These are phyloP conservation scores for Dendrophyllia cribrosa DNA, from an alignment of 64 coral and sea anemone genomes.

Conservation along the genomic window DNA sequence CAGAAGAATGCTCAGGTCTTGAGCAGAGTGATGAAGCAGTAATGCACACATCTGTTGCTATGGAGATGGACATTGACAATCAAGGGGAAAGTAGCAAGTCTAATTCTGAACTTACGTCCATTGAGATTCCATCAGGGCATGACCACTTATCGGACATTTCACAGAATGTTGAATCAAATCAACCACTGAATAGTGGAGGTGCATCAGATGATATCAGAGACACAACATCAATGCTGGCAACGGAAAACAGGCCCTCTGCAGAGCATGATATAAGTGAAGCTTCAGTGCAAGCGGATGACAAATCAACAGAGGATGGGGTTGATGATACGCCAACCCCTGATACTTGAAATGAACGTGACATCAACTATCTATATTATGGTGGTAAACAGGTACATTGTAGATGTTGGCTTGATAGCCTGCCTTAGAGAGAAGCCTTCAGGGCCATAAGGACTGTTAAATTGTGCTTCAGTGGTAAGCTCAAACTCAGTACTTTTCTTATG, in stretches of 20 bases:
- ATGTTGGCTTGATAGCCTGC: too few species aligned
- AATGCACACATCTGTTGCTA: not conserved
- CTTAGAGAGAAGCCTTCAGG: too few species aligned
- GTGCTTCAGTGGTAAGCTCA: too few species aligned
- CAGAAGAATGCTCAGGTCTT: not conserved
- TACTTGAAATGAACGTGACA: not conserved
- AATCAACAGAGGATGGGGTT: not conserved
- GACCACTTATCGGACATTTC: not conserved
- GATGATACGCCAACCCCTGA: not conserved
- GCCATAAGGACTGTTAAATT: too few species aligned
- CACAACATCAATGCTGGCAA: not conserved
- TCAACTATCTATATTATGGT: not conserved
- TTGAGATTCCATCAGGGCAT: not conserved
- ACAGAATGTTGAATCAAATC: not conserved
- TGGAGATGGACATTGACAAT: conserved; percentile 35
- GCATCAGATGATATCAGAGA: not conserved
- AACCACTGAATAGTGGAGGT: not conserved
- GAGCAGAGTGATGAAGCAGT: not conserved
- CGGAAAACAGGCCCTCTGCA: not conserved
- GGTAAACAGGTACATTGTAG: not conserved
- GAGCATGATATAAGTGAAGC: not conserved
- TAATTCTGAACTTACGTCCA: not conserved
- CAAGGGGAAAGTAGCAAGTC: not conserved
- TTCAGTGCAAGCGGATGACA: not conserved
- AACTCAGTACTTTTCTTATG: too few species aligned